These are phyloP conservation scores for Aphidius ervi DNA, from an alignment of 1,140 invertebrate genomes.

Conservation along the genomic window DNA sequence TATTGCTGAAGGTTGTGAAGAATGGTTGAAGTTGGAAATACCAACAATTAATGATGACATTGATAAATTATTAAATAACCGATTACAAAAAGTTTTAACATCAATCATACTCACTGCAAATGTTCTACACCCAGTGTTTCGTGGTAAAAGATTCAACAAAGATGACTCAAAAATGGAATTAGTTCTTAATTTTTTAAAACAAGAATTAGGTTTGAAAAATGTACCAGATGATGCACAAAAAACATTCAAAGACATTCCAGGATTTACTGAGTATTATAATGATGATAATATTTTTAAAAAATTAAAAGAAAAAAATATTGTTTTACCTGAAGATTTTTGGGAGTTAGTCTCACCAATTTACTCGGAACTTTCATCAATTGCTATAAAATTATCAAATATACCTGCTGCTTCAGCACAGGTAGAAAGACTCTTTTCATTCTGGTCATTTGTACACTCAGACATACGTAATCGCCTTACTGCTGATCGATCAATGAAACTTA, in stretches of 20 bases:
- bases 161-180: not conserved
- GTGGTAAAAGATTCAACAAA: not conserved
- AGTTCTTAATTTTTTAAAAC: not conserved
- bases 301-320: constrained; percentile 4
- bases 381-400: constrained; percentile 7
- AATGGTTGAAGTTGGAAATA: constrained; percentile 14
- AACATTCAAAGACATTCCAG: not conserved
- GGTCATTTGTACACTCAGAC: constrained; percentile 13
- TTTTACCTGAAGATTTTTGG: constrained; percentile 6
- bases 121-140: constrained; percentile 18
- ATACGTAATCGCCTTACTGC: constrained; percentile 13
- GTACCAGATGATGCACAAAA: not conserved
- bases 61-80: constrained; percentile 8
- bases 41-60: constrained; percentile 5
- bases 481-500: constrained; percentile 11
- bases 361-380: constrained; percentile 6
- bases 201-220: not conserved
- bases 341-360: not conserved
- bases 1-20: constrained; percentile 15
- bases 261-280: not conserved
- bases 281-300: not conserved
- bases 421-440: constrained; percentile 11
- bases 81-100: constrained; percentile 16
- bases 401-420: constrained; percentile 14
- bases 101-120: constrained; percentile 14